Base-by-base conservation (phyloP, 2,113 vertebrate genomes). In the Tauraco erythrolophus region DNA sequence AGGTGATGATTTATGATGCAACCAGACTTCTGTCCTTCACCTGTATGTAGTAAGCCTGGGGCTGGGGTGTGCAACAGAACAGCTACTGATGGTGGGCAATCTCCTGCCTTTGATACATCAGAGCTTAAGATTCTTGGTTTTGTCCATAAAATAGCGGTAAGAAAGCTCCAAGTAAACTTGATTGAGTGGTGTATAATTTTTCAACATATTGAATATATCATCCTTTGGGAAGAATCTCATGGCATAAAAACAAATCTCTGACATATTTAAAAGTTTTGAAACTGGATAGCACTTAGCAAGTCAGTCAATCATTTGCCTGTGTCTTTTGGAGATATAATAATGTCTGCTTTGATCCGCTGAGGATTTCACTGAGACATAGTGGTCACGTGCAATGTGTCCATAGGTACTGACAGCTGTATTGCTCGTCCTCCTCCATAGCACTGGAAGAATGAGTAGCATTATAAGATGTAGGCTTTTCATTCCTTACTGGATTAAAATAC, bases 391-490 rank as follows among this genome's bases (percentile, higher is more conserved):
- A 92, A 15, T 71, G 66, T n/a, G 94, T 88, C 43, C 54, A 58
- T 82, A 84, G 31, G 76, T 93, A 85, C 71, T 76, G 69, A 91
- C 95, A 95, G 51, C 58, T 87, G 50, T 89, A 33, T 80, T 92
- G 76, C 31, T 87, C 87, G 62, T 89, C 62, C 27, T 98, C 41
- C 50, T 65, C 33, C 28, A 14, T 28, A 71, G 65, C 30, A 41
- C 45, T 53, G 33, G 78, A 94, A 89, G 25, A 89, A 84, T 64
- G 31, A 58, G 82, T 64, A 7, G 68, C 61, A 48, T n/a, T 84
- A 13, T 41, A 69, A 16, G 58, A 19, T 69, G 35, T 74, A 74
- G 71, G 14, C 31, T 85, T 97, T 92, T 94, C 80, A 84, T 81
- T 95, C 84, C 84, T 92, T 92, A 46, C 13, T 60, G 30, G 12